Conservation (phyloP, 2,113 vertebrate genomes). For the Gopherus flavomarginatus region DNA sequence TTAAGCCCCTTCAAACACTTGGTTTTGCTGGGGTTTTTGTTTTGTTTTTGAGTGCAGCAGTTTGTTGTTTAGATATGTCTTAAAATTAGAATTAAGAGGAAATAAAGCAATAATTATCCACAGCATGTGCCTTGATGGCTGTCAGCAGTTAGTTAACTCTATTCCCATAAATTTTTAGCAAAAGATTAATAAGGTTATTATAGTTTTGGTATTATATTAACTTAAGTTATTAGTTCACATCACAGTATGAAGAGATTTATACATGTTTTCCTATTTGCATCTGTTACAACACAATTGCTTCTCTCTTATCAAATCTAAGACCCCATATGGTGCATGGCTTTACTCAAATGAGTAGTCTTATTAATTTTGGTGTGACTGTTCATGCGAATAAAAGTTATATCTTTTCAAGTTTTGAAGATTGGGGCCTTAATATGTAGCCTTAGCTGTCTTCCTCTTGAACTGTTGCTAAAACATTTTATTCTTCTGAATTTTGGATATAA, state of each 20-base stretch:
- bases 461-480: not conserved
- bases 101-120: not conserved
- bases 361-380: not conserved
- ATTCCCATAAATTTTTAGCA: not conserved
- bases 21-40: fast-evolving
- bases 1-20: not conserved
- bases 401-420: fast-evolving
- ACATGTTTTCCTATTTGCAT: not conserved
- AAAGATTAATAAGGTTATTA: not conserved
- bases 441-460: not conserved
- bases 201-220: not conserved
- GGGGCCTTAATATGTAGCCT: not conserved
- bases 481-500: not conserved
- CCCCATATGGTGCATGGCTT: not conserved
- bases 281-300: not conserved
- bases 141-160: not conserved
- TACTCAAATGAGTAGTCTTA: not conserved
- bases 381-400: fast-evolving
- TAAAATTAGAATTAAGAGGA: not conserved
- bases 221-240: not conserved
- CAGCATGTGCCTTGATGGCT: not conserved
- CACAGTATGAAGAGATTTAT: not conserved
- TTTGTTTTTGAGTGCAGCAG: not conserved
- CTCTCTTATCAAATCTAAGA: not conserved
- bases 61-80: not conserved